Percentiles rank a stretch among this genome's conserved stretches.
Conservation (phyloP, 2,797 vertebrate species). For the Sebastes minor region DNA sequence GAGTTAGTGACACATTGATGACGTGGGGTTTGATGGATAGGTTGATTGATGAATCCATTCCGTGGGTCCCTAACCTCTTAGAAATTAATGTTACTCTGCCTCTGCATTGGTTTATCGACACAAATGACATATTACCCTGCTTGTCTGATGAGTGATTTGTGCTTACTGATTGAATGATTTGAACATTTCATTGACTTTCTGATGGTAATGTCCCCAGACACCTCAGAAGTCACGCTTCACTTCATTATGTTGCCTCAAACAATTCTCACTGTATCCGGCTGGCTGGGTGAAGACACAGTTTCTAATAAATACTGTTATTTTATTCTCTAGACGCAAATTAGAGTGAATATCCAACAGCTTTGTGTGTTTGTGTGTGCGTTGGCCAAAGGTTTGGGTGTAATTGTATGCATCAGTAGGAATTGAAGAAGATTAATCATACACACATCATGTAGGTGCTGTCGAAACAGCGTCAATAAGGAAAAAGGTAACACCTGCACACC, state of each 20-base stretch:
- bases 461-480: not conserved
- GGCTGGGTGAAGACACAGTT: not conserved
- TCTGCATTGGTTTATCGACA: not conserved
- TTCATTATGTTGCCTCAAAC: slow-evolving; percentile 16
- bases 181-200: slow-evolving; percentile 32
- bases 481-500: not conserved
- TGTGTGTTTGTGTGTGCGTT: not conserved
- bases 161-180: slow-evolving; percentile 35
- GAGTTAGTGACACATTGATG: not conserved
- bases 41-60: not conserved
- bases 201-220: not conserved
- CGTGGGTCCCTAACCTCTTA: not conserved
- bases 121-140: not conserved
- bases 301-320: not conserved
- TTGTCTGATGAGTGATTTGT: slow-evolving; percentile 10
- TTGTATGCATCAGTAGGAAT: not conserved
- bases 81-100: not conserved
- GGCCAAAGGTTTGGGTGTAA: not conserved
- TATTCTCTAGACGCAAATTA: not conserved
- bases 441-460: not conserved
- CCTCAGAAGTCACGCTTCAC: slow-evolving; percentile 6
- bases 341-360: slow-evolving; percentile 2
- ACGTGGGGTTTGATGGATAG: not conserved
- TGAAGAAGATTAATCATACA: not conserved
- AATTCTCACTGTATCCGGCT: not conserved